These are phyloP conservation scores for Akabosia matsudoensis DNA, from an alignment of 1,140 invertebrate species.

Conservation along the genomic window DNA sequence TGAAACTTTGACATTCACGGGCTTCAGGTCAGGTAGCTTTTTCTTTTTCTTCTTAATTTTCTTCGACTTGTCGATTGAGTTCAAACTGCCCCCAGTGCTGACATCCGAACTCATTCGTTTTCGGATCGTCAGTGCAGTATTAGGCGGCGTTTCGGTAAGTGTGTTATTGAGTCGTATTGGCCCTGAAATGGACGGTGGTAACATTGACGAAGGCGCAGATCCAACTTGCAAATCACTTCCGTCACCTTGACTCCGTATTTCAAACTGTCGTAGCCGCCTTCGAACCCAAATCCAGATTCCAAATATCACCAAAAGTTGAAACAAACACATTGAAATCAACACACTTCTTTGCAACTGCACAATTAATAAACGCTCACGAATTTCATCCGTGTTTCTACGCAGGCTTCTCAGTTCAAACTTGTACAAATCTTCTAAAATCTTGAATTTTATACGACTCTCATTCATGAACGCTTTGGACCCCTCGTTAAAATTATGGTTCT, in stretches of 20 bases:
- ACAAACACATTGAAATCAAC: conserved; percentile 33
- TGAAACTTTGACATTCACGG: not conserved
- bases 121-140: not conserved
- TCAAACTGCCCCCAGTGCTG: conserved; percentile 1
- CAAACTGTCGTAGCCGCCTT: conserved; percentile 20
- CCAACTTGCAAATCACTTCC: too few relatives aligned
- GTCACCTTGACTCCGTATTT: too few relatives aligned
- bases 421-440: conserved; percentile 33
- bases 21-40: not conserved
- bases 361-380: conserved; percentile 38
- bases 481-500: conserved; percentile 51
- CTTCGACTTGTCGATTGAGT: conserved; percentile 7
- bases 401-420: conserved; percentile 31
- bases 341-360: conserved; percentile 42
- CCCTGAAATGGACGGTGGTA: too few relatives aligned
- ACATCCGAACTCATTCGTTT: conserved; percentile 38
- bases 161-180: too few relatives aligned
- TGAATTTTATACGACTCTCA: conserved; percentile 30
- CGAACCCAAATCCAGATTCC: not conserved
- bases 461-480: conserved; percentile 31
- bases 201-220: too few relatives aligned
- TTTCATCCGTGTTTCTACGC: conserved; percentile 31
- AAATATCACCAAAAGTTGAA: conserved; percentile 31
- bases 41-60: conserved; percentile 19
- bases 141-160: not conserved